Evolutionary conservation across 2,113 vertebrate genomes (phyloP), one percentile per base, ranked within the genome.

Genomic region (Nycticebus coucang): DNA sequence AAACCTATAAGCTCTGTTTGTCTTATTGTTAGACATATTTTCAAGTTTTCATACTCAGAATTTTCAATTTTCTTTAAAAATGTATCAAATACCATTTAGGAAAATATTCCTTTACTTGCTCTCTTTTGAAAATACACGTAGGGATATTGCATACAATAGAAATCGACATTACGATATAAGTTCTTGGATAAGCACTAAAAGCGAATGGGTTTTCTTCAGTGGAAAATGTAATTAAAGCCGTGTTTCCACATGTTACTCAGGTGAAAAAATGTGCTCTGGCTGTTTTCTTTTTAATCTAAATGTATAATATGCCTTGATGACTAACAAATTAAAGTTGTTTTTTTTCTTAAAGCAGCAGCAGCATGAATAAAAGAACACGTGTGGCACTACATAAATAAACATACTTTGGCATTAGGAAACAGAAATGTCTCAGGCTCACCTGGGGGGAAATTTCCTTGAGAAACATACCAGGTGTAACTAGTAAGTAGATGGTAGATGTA

Each of bases 41-140:
- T 95, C 35, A 41, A 33, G 28, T 81, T 96, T 90, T 71, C 62
- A 55, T 53, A 80, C 45, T 85, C 37, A 53, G 45, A 77, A 82
- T 72, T 94, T 95, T 93, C n/a, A 80, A 50, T 69, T 90, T 88
- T 18, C 59, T 94, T 28, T 71, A 22, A 57, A 93, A 91, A 91
- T 90, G 28, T n/a, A 68, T 93, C 62, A 89, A 33, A 78, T 45
- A 59, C n/a, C 74, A 83, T 87, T 92, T 74, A 74, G 62, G 50
- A 87, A 93, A 93, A 78, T 13, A 82, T 26, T 66, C 37, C 53
- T 82, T 91, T 64, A 57, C 53, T 66, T 89, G 10, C 89, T 93
- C 92, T 81, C 64, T 78, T 93, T n/a, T 62, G 35, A 87, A 97
- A 94, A 87, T 75, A 64, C 24, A 77, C 66, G 57, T 41, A 91